Evolutionary conservation across 2,888 invertebrate genomes (phyloP).

Genomic region (Steinernema hermaphroditum): DNA sequence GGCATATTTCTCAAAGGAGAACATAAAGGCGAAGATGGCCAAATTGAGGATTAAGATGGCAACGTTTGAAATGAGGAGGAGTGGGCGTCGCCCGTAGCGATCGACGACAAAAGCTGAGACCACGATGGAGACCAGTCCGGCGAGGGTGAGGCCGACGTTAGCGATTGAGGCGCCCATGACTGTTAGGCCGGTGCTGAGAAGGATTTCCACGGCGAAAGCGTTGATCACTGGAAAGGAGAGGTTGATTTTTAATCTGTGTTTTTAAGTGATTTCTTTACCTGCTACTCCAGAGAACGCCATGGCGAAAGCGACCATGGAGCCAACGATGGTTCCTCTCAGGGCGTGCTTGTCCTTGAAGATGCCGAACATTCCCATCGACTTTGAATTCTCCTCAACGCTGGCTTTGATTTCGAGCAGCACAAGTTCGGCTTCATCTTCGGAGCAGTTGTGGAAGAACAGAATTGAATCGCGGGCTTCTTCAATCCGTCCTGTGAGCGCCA

Average conservation of each 20-base stretch:
- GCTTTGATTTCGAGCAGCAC: constrained; percentile 13
- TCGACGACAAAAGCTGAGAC: constrained; percentile 55
- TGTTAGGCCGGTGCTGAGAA: constrained; percentile 50
- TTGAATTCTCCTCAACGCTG: constrained; percentile 32
- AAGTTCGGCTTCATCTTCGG: constrained; percentile 34
- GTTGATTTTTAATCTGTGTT: too few relatives aligned
- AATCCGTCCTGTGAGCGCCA: constrained; percentile 42
- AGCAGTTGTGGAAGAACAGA: constrained; percentile 49
- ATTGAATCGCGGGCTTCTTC: constrained; percentile 46
- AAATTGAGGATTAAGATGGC: constrained; percentile 43
- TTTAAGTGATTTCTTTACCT: too few relatives aligned
- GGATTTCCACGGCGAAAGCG: constrained; percentile 59
- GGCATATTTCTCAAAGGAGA: constrained; percentile 37
- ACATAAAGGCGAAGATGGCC: constrained; percentile 45
- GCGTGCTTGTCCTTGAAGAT: constrained; percentile 27
- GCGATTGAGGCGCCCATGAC: constrained; percentile 52
- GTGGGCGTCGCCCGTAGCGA: constrained; percentile 53
- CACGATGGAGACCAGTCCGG: constrained; percentile 50
- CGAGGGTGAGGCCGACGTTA: constrained; percentile 51
- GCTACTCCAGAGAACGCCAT: constrained; percentile 61
- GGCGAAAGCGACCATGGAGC: constrained; percentile 47
- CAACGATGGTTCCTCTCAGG: constrained; percentile 44
- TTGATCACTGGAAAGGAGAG: constrained; percentile 55
- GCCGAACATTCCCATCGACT: constrained; percentile 36
- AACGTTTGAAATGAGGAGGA: constrained; percentile 41